A percentile compares a stretch with the other conserved stretches of the same genome.
Evolutionary conservation across 53 echinoderm and acorn worm species (phyloP).

Genomic region (Holothuria leucospilota): DNA sequence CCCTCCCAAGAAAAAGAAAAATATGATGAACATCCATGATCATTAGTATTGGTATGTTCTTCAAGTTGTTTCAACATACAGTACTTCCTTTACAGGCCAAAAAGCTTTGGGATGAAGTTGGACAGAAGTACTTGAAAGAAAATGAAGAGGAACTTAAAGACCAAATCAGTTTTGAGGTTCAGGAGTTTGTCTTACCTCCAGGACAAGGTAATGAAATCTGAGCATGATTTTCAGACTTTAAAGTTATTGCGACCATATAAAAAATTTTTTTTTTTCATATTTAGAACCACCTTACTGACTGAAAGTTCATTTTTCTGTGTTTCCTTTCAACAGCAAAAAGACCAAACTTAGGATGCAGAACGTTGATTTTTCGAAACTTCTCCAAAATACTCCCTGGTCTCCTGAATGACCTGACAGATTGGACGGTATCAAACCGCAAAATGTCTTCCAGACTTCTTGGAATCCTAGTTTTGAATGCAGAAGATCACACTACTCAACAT

Average conservation of each 20-base stretch:
- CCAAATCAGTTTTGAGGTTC: conserved; percentile 82
- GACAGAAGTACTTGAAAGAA: conserved; percentile 85
- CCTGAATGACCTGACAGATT: conserved; percentile 87
- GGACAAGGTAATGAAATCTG: conserved; percentile 74
- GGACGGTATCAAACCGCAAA: conserved; percentile 90
- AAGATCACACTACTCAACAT: conserved; percentile 97
- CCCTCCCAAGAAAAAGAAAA: too few relatives aligned
- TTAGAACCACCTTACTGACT: neutral
- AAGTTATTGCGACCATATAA: too few relatives aligned
- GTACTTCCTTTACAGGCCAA: conserved; percentile 62
- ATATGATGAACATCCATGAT: too few relatives aligned
- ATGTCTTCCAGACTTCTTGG: conserved; percentile 87
- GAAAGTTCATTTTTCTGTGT: neutral
- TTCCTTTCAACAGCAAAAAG: conserved; percentile 54
- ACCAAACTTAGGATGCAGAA: conserved; percentile 92
- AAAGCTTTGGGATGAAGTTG: conserved; percentile 87
- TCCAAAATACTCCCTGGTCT: conserved; percentile 98
- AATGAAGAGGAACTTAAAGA: conserved; percentile 97
- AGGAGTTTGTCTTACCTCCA: conserved; percentile 59
- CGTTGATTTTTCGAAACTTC: conserved; percentile 87
- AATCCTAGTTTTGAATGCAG: conserved; percentile 82
- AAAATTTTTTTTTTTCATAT: too few relatives aligned
- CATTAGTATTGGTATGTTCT: too few relatives aligned
- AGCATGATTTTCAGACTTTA: too few relatives aligned
- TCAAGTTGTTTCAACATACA: too few relatives aligned